Base-by-base conservation (phyloP, 1,140 invertebrate genomes). In the Sycobia sp. region DNA sequence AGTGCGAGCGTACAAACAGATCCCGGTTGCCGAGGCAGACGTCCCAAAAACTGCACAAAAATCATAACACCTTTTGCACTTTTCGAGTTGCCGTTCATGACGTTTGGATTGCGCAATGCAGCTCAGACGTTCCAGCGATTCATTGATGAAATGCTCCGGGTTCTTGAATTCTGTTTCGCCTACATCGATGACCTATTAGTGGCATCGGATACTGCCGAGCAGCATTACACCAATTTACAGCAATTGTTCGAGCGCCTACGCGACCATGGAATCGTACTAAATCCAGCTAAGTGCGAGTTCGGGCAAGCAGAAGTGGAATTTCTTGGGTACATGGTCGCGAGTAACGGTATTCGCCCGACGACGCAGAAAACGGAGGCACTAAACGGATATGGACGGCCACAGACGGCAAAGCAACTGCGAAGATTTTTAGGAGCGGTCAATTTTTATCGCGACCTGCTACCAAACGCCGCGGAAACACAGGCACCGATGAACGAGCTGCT, bases 131-230 rank as follows among this genome's bases (percentile, higher is more conserved):
- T 38, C 13, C 56, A 59, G 16, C 0, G 56, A 9, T 27, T 39
- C 13, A 49, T 86, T 49, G 73, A 84, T 68, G 41, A 73, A 20
- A 62, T 82, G 0, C 58, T 79, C 1, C 46, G 72, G 29, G 75
- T 67, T 7, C 65, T 77, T 14, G 65, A 67, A n/a, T 77, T 70
- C 56, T 36, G 32, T 10, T 73, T 61, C 39, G 13, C 25, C 9
- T 77, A 72, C 49, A 62, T 76, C 11, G 76, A 77, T 46, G 74
- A 78, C 47, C 66, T 77, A 18, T 38, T 79, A 10, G 51, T 78
- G 5, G 78, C 72, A 47, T 75, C 72, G 2, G 51, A 32, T 65
- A 70, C 36, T 34, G 55, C 65, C 34, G 59, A 70, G 43, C 57
- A 77, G 47, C 75, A 77, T 38, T 20, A 0, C 32, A 18, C 39